Percentiles rank a stretch among this genome's conserved stretches.
These are phyloP conservation scores for Pseudopipra pipra DNA, from an alignment of 2,113 vertebrate genomes.

Conservation along the genomic window DNA sequence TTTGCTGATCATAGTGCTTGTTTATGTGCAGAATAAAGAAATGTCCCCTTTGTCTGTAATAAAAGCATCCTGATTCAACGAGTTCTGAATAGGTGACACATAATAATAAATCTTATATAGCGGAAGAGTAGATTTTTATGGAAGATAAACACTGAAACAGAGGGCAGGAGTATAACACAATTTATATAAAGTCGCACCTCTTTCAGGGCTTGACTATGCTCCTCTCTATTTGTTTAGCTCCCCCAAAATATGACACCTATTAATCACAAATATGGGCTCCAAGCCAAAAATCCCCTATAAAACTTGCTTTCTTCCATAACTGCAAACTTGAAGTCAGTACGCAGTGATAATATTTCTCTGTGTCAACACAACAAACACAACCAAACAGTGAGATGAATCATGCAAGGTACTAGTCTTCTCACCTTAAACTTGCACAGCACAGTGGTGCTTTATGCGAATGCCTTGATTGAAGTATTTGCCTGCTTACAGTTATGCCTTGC, in stretches of 20 bases:
- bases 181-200: not conserved
- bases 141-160: slow-evolving; percentile 42
- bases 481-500: not conserved
- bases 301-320: not conserved
- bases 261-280: not conserved
- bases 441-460: not conserved
- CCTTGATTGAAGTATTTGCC: not conserved
- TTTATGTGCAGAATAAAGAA: slow-evolving; percentile 35
- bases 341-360: not conserved
- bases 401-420: not conserved
- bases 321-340: not conserved
- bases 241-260: not conserved
- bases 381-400: not conserved
- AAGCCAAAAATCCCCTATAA: not conserved
- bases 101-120: slow-evolving; percentile 42
- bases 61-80: slow-evolving; percentile 6
- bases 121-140: slow-evolving; percentile 9
- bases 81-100: slow-evolving; percentile 26
- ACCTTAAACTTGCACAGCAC: not conserved
- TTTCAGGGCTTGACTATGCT: not conserved
- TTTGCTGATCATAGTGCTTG: not conserved
- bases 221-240: not conserved
- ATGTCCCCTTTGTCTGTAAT: slow-evolving; percentile 38
- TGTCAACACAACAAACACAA: not conserved
- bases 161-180: slow-evolving; percentile 1